These are phyloP conservation scores for Mastigias papua DNA, from an alignment of 30 jellyfish, hydroid and myxozoan species.

Conservation along the genomic window DNA sequence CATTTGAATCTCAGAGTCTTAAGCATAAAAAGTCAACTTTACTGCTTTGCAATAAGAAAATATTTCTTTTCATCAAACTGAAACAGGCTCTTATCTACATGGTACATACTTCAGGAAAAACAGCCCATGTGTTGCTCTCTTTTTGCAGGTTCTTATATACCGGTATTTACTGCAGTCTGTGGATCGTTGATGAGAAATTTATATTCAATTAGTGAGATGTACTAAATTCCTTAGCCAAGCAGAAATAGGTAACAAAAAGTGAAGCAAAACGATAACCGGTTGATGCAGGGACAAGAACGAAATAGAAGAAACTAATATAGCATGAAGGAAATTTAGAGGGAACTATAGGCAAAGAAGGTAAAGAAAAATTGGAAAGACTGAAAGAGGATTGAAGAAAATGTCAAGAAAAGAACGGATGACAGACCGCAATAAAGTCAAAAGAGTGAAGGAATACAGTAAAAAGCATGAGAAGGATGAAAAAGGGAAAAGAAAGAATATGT, in stretches of 20 bases:
- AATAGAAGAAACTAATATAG: neutral
- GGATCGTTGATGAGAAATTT: no score
- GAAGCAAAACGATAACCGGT: neutral
- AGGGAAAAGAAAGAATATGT: neutral
- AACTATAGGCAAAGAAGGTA: neutral
- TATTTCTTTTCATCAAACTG: no score
- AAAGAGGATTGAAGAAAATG: neutral
- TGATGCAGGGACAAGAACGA: neutral
- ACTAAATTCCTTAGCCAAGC: no score
- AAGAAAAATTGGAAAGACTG: neutral
- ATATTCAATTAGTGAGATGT: no score
- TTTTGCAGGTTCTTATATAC: no score
- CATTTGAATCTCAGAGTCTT: no score
- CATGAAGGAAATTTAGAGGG: neutral
- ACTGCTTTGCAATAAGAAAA: no score
- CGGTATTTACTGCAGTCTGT: no score
- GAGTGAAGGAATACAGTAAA: neutral
- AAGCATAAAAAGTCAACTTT: no score
- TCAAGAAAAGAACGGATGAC: neutral
- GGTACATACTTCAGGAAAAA: no score
- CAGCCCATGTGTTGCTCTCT: no score
- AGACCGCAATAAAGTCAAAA: neutral
- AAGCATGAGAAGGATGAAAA: neutral
- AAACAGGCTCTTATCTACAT: no score
- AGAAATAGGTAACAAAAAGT: neutral